These are phyloP conservation scores for Coccyzus lansbergi DNA, from an alignment of 2,797 vertebrate species.

Conservation along the genomic window DNA sequence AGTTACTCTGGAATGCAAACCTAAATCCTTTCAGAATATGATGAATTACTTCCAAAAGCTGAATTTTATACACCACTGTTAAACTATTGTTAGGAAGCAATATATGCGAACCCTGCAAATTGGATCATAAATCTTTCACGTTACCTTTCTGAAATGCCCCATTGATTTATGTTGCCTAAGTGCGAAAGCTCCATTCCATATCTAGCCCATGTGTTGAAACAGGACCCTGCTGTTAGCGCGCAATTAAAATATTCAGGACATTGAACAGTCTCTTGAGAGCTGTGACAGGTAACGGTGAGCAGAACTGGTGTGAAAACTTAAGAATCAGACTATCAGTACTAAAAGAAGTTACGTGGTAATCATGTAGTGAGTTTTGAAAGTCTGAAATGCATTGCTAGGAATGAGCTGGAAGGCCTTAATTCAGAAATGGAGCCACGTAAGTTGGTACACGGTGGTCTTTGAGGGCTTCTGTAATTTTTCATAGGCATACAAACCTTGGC, in stretches of 20 bases:
- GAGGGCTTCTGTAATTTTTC: neutral
- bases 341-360: neutral
- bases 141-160: neutral
- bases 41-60: neutral
- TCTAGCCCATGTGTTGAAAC: neutral
- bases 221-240: neutral
- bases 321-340: neutral
- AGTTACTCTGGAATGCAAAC: neutral
- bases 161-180: neutral
- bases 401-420: neutral
- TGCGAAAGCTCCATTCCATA: neutral
- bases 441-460: neutral
- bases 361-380: neutral
- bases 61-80: neutral
- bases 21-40: neutral
- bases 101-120: neutral
- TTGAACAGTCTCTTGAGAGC: neutral
- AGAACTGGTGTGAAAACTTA: neutral
- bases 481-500: neutral
- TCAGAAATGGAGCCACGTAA: neutral
- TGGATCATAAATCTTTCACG: neutral
- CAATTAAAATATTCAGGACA: neutral
- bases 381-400: neutral
- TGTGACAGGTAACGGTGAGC: neutral
- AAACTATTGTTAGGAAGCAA: neutral